These are phyloP conservation scores for Ochlodes sylvanus DNA, from an alignment of 2,888 invertebrate genomes.

Conservation along the genomic window DNA sequence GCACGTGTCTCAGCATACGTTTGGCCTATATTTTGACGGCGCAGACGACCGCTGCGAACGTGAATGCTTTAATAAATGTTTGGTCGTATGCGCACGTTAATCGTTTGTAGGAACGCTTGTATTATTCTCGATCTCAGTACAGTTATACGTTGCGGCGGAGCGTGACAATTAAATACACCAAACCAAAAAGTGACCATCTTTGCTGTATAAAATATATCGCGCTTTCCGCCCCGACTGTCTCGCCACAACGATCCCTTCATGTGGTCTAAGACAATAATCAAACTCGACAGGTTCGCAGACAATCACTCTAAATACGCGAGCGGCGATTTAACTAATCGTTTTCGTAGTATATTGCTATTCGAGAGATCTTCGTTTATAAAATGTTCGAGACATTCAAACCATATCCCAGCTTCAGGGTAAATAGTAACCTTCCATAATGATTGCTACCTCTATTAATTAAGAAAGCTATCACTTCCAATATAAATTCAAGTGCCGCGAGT, in stretches of 20 bases:
- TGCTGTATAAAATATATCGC: too few relatives aligned
- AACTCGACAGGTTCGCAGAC: background rate
- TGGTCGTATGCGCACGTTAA: background rate
- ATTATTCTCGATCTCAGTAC: background rate
- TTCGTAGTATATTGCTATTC: too few relatives aligned
- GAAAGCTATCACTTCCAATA: too few relatives aligned
- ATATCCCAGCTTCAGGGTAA: background rate
- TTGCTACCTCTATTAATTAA: background rate
- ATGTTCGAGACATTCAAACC: too few relatives aligned
- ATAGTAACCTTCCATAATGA: background rate
- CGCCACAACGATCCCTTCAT: background rate
- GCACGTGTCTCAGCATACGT: background rate
- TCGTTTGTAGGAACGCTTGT: background rate
- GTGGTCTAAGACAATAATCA: background rate
- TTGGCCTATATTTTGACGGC: background rate
- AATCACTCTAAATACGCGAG: too few relatives aligned
- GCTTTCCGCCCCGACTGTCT: background rate
- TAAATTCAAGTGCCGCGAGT: background rate
- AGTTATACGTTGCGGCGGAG: background rate
- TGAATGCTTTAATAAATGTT: background rate
- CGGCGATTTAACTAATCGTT: too few relatives aligned
- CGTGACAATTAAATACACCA: background rate
- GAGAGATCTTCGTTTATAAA: too few relatives aligned
- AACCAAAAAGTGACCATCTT: too few relatives aligned
- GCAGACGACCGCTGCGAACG: background rate